phyloP scores from a whole-genome alignment of 2,888 invertebrate species.

The Steinernema carpocapsae region DNA sequence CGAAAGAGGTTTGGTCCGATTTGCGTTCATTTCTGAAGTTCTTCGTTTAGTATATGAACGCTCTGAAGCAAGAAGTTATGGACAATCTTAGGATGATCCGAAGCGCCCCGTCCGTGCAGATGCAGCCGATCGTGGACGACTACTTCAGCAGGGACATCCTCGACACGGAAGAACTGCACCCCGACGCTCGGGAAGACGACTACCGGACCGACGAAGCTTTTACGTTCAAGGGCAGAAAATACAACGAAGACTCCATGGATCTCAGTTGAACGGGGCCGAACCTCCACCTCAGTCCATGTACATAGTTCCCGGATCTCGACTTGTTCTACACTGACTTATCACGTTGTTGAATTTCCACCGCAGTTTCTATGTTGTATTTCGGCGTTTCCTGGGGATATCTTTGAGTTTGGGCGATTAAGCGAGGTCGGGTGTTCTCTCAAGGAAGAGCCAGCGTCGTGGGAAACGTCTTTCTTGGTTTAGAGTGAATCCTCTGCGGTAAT shows the following conservation, averaged over 20 bases:
- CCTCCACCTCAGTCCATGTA: too few relatives aligned
- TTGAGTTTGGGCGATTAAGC: too few relatives aligned
- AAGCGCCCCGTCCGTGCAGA: conserved; percentile 86
- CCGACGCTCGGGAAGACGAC: not conserved
- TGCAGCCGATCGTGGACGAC: conserved; percentile 75
- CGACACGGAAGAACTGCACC: conserved; percentile 4
- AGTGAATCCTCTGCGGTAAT: not conserved
- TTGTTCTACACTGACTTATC: too few relatives aligned
- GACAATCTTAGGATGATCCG: conserved; percentile 92
- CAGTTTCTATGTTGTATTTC: too few relatives aligned
- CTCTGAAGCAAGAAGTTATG: conserved; percentile 83
- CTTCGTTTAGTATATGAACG: conserved; percentile 80
- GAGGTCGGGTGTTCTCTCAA: too few relatives aligned
- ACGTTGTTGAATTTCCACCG: too few relatives aligned
- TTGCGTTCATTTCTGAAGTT: not conserved
- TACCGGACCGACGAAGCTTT: not conserved
- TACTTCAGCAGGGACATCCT: conserved; percentile 44
- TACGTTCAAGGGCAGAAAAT: not conserved
- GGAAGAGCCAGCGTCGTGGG: too few relatives aligned
- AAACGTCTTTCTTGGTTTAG: too few relatives aligned
- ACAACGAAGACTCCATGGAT: too few relatives aligned
- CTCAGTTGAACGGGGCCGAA: too few relatives aligned
- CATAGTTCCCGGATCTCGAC: too few relatives aligned
- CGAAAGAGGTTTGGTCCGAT: conserved; percentile 75
- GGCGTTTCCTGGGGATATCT: too few relatives aligned